These are phyloP conservation scores for Eulemur rufifrons DNA, from an alignment of 2,113 vertebrate genomes.

Conservation along the genomic window DNA sequence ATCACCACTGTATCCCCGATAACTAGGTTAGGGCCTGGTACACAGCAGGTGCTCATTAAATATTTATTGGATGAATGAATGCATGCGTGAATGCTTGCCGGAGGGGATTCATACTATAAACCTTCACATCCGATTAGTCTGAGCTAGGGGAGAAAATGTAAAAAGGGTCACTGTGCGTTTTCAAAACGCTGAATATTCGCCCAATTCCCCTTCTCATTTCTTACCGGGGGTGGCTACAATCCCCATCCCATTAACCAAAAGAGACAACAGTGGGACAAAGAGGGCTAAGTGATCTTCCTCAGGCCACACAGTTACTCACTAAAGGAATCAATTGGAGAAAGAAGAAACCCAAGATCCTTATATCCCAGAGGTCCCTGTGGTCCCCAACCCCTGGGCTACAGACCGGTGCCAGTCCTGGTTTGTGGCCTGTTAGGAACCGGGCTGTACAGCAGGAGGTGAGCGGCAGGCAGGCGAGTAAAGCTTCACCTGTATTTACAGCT, in stretches of 20 bases:
- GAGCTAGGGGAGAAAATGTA: not conserved
- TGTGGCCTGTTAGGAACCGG: no score
- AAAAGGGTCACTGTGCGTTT: not conserved
- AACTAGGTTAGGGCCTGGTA: not conserved
- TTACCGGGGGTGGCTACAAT: not conserved
- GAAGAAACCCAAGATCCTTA: not conserved
- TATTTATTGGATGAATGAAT: not conserved
- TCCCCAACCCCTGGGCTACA: no score
- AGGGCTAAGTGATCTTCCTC: not conserved
- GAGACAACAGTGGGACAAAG: not conserved
- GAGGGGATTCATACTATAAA: not conserved
- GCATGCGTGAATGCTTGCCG: not conserved
- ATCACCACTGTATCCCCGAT: not conserved
- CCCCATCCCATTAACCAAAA: not conserved
- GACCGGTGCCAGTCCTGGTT: no score
- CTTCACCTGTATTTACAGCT: no score
- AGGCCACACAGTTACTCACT: not conserved
- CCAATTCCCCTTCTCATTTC: not conserved
- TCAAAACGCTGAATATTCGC: not conserved
- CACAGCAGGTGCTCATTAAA: not conserved
- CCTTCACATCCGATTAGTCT: not conserved
- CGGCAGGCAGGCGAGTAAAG: no score
- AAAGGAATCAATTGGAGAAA: not conserved
- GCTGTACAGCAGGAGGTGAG: no score
- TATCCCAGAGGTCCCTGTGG: not conserved